Evolutionary conservation across 2,797 vertebrate genomes (phyloP), one percentile per base, ranked within the genome.

Genomic region (Eupleurogrammus muticus): DNA sequence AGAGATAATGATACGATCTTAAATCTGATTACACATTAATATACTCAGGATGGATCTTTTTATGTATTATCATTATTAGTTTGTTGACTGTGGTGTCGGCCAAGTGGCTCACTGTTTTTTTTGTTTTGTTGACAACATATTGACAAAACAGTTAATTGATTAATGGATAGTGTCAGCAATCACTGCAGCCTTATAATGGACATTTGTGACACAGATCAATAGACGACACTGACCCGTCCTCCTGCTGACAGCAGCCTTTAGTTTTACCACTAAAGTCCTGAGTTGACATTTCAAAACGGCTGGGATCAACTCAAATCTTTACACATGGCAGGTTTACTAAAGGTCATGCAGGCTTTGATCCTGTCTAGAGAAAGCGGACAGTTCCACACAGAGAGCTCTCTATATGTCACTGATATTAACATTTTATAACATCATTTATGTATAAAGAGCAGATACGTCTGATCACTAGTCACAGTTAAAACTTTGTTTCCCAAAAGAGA

Each of bases 211-310:
- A 9, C 4, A 50, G 24, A 24, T 38, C 6, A 34, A 5, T 1
- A 14, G 19, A n/a, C 23, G 8, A n/a, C 57, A 35, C 5, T 13
- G n/a, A 17, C n/a, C 34, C 24, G 9, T 44, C 9, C 40, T n/a
- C 14, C 50, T 16, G 51, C 23, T 34, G 16, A 58, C 47, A 13
- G 20, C n/a, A 46, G 6, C 19, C 12, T 35, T 28, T 1, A 13
- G 20, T 66, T 65, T 65, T 20, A 55, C 21, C 24, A 2, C 10
- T 16, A 11, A 49, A 49, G 35, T 42, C 8, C 23, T 24, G 19
- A 5, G 56, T 20, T 51, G 62, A 57, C 38, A 54, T 71, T 62
- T 67, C 34, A 16, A 63, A 49, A 42, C 20, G 5, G 9, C 52
- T 32, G 56, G 1, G 40, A 6, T 50, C 35, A 21, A 9, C 8